Evolutionary conservation across 2,888 invertebrate genomes (phyloP).

Genomic region (Resseliella maxima): DNA sequence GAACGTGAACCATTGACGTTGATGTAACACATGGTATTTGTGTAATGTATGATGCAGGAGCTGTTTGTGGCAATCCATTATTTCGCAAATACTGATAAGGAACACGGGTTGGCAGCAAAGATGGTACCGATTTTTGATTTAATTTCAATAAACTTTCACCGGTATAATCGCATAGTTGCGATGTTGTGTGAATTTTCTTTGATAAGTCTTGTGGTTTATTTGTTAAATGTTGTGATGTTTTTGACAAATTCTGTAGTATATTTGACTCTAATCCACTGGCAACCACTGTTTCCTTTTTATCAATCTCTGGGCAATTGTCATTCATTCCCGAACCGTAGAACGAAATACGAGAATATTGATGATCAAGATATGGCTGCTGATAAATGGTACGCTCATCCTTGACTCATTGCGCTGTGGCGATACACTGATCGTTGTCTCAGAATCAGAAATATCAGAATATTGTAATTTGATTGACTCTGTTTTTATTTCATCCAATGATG

Average conservation of each 20-base stretch:
- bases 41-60: neutral
- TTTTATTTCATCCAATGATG: neutral
- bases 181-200: no score
- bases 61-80: neutral
- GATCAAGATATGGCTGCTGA: neutral
- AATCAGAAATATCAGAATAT: constrained; percentile 13
- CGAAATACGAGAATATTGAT: constrained; percentile 2
- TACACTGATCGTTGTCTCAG: neutral
- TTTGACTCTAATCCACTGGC: no score
- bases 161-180: neutral
- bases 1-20: no score
- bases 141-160: neutral
- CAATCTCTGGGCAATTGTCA: neutral
- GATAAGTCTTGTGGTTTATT: no score
- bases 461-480: neutral
- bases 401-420: neutral
- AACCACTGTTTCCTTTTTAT: neutral
- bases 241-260: no score
- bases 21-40: neutral
- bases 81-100: neutral
- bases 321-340: neutral
- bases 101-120: neutral
- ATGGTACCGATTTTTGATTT: neutral
- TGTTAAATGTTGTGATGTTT: no score
- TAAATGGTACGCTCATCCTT: neutral